Base-by-base conservation (phyloP, 1,140 invertebrate genomes). In the Drosophila repletoides region DNA sequence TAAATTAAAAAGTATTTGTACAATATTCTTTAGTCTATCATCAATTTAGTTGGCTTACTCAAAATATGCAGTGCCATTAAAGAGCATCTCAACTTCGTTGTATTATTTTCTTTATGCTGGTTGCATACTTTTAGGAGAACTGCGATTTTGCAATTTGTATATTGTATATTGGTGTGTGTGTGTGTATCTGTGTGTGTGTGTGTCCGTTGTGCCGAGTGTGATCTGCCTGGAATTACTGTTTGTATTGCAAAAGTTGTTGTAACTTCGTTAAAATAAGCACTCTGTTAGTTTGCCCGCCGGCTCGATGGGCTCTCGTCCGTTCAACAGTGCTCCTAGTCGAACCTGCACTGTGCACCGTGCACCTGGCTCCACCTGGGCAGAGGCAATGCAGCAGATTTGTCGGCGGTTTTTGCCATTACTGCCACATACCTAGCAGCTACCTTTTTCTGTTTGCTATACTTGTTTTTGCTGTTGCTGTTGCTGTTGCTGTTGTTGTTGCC, bases 191-290 rank as follows among this genome's bases (percentile, higher is more conserved):
- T 41, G 52, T 46, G 33, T 72, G 55, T 33, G 41, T 58, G 56
- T 66, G 58, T 61, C 61, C 64, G 70, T 79, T 83, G 80, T 79
- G 66, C 61, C 49, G 80, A 83, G 79, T 83, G 79, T 83, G 79
- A 83, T 83, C 80, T 84, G 80, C 79, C 79, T 71, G 74, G 79
- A 60, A 84, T 84, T 84, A 86, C 79, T 83, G 79, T 83, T 83
- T 83, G 79, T 83, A 83, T 83, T 83, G 79, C 80, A 60, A 86
- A 83, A 83, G 80, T 83, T 84, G 80, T 83, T 83, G 79, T 86
- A 83, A 83, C 79, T 83, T 83, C 79, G 79, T 83, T 83, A 83
- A 83, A 83, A 84, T 83, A 84, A 83, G 79, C 79, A 79, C 79
- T 83, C 80, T 72, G 79, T 84, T 83, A 83, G 79, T 86, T 83